Conservation (phyloP, 2,113 vertebrate genomes). For the Micronisus gabar region DNA sequence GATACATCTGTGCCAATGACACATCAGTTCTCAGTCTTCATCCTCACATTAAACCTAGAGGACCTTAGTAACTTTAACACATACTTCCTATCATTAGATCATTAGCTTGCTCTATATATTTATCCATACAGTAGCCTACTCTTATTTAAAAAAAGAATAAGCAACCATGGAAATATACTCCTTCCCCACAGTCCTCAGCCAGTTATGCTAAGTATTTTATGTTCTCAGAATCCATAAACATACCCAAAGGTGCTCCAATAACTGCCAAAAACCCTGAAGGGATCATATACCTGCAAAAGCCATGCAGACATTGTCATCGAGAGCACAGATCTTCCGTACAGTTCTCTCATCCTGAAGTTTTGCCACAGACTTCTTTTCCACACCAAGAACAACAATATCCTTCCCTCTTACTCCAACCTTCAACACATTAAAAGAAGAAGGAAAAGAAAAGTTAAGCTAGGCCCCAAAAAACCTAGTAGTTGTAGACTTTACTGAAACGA, state of each 20-base stretch:
- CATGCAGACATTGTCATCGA: conserved; percentile 89
- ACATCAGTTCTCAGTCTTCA: neutral
- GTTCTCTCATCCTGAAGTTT: conserved; percentile 89
- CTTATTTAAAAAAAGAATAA: neutral
- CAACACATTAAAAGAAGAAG: neutral
- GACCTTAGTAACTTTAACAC: neutral
- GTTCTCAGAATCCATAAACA: neutral
- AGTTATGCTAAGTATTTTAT: neutral
- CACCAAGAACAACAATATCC: conserved; percentile 85
- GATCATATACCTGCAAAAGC: conserved; percentile 80
- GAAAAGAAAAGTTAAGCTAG: neutral
- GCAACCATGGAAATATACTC: rapidly evolving
- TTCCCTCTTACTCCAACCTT: conserved; percentile 86
- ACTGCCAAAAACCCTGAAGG: rapidly evolving
- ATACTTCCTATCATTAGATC: neutral
- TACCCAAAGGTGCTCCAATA: neutral
- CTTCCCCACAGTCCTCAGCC: neutral
- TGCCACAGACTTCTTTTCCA: conserved; percentile 88
- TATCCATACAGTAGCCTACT: neutral
- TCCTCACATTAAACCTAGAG: neutral
- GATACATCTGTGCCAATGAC: neutral
- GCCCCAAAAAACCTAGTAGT: rapidly evolving
- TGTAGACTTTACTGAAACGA: neutral
- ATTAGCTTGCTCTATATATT: rapidly evolving
- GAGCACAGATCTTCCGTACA: conserved; percentile 84